Percentiles rank a stretch among this genome's conserved stretches.
phyloP scores from a whole-genome alignment of 2,797 vertebrate genomes.

The Syncerus caffer region DNA sequence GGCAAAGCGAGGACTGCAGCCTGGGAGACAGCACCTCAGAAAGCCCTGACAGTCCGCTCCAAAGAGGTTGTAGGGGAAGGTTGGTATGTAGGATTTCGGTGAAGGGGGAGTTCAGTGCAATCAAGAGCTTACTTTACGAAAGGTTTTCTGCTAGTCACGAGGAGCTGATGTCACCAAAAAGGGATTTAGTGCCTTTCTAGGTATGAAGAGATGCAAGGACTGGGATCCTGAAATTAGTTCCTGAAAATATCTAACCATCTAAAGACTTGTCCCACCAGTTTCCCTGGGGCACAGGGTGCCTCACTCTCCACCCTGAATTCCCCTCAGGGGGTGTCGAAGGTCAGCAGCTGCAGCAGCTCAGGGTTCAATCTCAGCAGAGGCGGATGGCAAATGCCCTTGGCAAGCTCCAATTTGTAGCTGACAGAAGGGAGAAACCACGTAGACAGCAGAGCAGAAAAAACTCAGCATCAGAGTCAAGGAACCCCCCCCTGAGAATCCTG shows the following conservation, averaged over 20 bases:
- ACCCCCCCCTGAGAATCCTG: too few species aligned
- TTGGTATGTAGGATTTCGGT: not conserved
- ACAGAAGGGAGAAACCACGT: not conserved
- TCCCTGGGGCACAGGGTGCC: not conserved
- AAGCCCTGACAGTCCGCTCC: not conserved
- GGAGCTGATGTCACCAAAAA: not conserved
- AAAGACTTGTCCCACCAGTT: not conserved
- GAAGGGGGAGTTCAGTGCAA: not conserved
- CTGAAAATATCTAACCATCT: not conserved
- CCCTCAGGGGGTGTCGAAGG: not conserved
- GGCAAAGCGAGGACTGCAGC: not conserved
- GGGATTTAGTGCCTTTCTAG: not conserved
- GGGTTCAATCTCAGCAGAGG: not conserved
- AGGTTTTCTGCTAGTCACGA: not conserved
- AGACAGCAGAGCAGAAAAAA: not conserved
- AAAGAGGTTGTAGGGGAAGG: not conserved
- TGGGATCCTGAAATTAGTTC: not conserved
- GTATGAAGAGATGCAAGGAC: not conserved
- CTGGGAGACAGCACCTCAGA: not conserved
- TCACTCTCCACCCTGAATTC: not conserved
- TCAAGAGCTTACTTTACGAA: not conserved
- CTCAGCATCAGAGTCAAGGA: not conserved
- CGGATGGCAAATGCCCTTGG: not conserved
- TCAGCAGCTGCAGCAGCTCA: not conserved
- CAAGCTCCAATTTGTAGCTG: not conserved